Evolutionary conservation across 2,888 invertebrate genomes (phyloP).

Genomic region (Drosophila fulvimacula): DNA sequence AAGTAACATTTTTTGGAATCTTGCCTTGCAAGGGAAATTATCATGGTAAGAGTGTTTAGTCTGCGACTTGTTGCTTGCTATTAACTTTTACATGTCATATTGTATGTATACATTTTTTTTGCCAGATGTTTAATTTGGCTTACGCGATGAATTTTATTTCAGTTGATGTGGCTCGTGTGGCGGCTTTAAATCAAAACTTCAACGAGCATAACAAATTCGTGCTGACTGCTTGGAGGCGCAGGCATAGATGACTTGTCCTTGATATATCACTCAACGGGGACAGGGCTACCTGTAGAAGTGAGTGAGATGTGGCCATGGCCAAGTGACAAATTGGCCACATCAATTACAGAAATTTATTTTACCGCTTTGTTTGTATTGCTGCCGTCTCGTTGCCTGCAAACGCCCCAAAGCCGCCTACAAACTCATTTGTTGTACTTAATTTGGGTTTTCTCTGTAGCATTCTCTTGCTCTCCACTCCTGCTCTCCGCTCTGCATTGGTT

Average conservation of each 20-base stretch:
- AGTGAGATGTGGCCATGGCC: conserved; percentile 67
- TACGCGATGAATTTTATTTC: conserved; percentile 58
- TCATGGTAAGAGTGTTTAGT: neutral
- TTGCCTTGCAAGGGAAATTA: too few species aligned
- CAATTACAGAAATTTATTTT: conserved; percentile 80
- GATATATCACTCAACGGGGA: conserved; percentile 68
- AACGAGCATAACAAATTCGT: conserved; percentile 50
- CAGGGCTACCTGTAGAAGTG: conserved; percentile 73
- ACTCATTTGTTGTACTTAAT: conserved; percentile 80
- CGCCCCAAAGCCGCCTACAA: conserved; percentile 56
- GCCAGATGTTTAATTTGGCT: conserved; percentile 70
- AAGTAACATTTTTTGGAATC: too few species aligned
- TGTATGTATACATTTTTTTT: neutral
- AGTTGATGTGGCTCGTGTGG: conserved; percentile 48
- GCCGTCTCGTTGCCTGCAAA: conserved; percentile 22
- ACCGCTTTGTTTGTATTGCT: conserved; percentile 62
- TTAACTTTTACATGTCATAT: neutral
- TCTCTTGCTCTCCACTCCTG: neutral
- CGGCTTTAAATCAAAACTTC: conserved; percentile 67
- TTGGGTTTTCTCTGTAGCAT: conserved; percentile 38
- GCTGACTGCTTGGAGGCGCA: conserved; percentile 7
- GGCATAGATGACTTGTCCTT: conserved; percentile 43
- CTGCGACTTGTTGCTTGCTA: neutral
- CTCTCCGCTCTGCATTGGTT: neutral
- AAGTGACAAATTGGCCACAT: conserved; percentile 81